Percentiles rank a stretch among this genome's conserved stretches.
phyloP scores from a whole-genome alignment of 2,888 invertebrate genomes.

The Endotricha flammealis region DNA sequence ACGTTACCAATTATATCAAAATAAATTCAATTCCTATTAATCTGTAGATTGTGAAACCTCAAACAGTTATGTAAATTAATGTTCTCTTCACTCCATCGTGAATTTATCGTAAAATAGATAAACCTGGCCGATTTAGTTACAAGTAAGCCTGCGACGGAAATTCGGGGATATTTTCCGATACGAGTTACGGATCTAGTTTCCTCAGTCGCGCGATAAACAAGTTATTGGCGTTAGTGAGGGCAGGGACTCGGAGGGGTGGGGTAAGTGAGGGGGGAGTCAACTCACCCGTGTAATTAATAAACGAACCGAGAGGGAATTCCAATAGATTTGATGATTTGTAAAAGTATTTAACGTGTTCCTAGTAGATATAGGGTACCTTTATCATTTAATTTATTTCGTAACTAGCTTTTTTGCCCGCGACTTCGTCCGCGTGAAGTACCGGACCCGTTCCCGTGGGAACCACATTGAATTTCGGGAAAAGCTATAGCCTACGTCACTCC shows the following conservation, averaged over 20 bases:
- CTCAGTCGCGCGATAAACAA: constrained; percentile 64
- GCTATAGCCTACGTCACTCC: too few relatives aligned
- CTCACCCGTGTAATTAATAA: constrained; percentile 65
- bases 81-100: constrained; percentile 1
- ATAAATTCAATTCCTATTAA: too few relatives aligned
- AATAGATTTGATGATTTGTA: constrained; percentile 55
- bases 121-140: constrained; percentile 11
- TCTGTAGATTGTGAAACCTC: too few relatives aligned
- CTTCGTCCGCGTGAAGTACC: too few relatives aligned
- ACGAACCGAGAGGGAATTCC: constrained; percentile 51
- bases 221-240: constrained; percentile 58
- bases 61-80: constrained; percentile 20
- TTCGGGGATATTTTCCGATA: constrained; percentile 61
- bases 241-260: constrained; percentile 21
- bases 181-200: constrained; percentile 63
- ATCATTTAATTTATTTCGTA: too few relatives aligned
- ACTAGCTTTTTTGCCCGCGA: too few relatives aligned
- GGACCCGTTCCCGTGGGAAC: too few relatives aligned
- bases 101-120: constrained; percentile 5
- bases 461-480: too few relatives aligned
- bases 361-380: too few relatives aligned
- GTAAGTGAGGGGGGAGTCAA: constrained; percentile 24
- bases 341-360: constrained; percentile 32
- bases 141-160: constrained; percentile 39
- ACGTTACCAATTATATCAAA: too few relatives aligned